Evolutionary conservation across 2,888 invertebrate genomes (phyloP).

Genomic region (Saturnia japonica): DNA sequence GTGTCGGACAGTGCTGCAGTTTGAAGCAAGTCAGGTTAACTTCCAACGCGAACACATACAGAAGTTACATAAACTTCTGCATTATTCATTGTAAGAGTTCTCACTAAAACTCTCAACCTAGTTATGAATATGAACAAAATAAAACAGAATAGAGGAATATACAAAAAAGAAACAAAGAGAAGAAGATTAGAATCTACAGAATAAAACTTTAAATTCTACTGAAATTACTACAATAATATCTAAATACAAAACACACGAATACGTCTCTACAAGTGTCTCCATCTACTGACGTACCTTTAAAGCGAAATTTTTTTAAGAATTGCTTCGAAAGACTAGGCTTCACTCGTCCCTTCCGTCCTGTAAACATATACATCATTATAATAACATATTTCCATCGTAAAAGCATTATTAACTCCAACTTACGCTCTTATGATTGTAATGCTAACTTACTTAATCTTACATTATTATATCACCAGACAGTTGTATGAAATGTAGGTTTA

Average conservation of each 20-base stretch:
- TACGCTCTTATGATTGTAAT: neutral
- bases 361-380: conserved; percentile 42
- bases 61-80: conserved; percentile 5
- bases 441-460: no score
- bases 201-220: conserved; percentile 27
- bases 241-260: conserved; percentile 24
- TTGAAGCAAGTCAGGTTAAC: neutral
- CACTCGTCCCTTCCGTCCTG: conserved; percentile 67
- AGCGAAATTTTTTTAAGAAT: conserved; percentile 73
- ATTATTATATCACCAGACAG: no score
- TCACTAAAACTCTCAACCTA: neutral
- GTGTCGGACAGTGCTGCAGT: neutral
- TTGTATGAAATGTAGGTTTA: no score
- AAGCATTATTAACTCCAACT: neutral
- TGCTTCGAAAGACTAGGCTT: conserved; percentile 67
- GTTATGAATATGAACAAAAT: neutral
- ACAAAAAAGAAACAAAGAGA: neutral
- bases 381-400: neutral
- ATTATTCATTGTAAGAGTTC: conserved; percentile 9
- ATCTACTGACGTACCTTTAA: conserved; percentile 75
- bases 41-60: neutral
- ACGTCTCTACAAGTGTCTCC: conserved; percentile 36
- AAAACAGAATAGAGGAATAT: neutral
- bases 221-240: neutral
- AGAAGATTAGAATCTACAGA: conserved; percentile 21